These are phyloP conservation scores for Hydraecia micacea DNA, from an alignment of 2,888 invertebrate genomes.

Conservation along the genomic window DNA sequence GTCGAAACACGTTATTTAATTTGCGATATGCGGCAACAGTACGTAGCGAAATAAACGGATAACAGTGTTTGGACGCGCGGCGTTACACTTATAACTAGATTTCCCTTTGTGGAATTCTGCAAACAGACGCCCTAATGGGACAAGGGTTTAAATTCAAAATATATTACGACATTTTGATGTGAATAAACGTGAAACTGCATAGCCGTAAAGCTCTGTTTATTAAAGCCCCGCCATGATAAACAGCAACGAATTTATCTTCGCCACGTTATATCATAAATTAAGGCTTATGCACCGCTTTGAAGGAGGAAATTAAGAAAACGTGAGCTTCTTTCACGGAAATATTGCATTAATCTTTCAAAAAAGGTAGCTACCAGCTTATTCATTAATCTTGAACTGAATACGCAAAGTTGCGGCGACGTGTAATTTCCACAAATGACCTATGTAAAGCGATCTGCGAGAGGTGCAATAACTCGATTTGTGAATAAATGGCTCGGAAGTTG, in stretches of 20 bases:
- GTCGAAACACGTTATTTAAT: conserved; percentile 87
- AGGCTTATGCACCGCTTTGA: conserved; percentile 78
- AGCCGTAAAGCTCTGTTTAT: conserved; percentile 75
- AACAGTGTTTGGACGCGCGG: conserved; percentile 79
- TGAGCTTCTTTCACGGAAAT: conserved; percentile 74
- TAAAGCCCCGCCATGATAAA: conserved; percentile 79
- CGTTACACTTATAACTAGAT: conserved; percentile 87
- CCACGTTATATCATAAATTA: conserved; percentile 81
- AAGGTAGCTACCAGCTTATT: conserved; percentile 64
- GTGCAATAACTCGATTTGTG: conserved; percentile 89
- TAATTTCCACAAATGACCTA: conserved; percentile 87
- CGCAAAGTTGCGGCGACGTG: conserved; percentile 74
- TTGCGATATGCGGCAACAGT: conserved; percentile 84
- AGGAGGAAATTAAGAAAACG: conserved; percentile 81
- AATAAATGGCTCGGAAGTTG: conserved; percentile 89
- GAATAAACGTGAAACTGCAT: conserved; percentile 75
- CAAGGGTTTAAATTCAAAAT: conserved; percentile 84
- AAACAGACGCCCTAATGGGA: conserved; percentile 82
- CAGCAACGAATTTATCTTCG: conserved; percentile 80
- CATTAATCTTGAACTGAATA: conserved; percentile 72
- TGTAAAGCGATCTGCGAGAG: conserved; percentile 86
- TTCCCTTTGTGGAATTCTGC: conserved; percentile 85
- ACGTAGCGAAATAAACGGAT: conserved; percentile 85
- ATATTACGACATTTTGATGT: conserved; percentile 77
- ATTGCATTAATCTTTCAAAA: conserved; percentile 73